phyloP scores from a whole-genome alignment of 1,140 invertebrate species.

The Pseudomyrmex sp. region DNA sequence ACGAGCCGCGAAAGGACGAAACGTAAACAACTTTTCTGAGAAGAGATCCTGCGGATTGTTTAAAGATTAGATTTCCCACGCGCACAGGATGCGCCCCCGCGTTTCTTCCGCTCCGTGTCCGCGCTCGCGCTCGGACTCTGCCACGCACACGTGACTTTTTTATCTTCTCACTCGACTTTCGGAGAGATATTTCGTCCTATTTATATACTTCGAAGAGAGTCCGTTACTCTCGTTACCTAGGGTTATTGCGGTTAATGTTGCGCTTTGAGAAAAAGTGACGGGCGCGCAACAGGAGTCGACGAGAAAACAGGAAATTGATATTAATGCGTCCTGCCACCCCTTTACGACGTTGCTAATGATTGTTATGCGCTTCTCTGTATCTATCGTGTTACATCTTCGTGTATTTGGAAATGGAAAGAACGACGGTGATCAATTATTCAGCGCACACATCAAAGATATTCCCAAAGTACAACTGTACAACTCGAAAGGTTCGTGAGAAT shows the following conservation, averaged over 20 bases:
- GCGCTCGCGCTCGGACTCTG: background rate
- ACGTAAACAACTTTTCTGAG: background rate
- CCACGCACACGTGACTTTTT: constrained; percentile 52
- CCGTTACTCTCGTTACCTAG: constrained; percentile 40
- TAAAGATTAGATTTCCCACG: background rate
- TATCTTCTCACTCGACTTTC: constrained; percentile 45
- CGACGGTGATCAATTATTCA: constrained; percentile 23
- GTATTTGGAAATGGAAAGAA: background rate
- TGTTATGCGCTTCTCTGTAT: constrained; percentile 1
- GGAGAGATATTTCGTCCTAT: constrained; percentile 42
- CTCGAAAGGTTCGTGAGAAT: background rate
- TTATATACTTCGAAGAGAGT: constrained; percentile 50
- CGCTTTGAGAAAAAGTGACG: constrained; percentile 28
- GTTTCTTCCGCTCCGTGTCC: constrained; percentile 2
- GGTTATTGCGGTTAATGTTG: constrained; percentile 41
- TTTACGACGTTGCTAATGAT: constrained; percentile 23
- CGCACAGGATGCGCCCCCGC: background rate
- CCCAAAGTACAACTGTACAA: background rate
- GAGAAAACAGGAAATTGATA: constrained; percentile 61
- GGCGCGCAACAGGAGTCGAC: background rate
- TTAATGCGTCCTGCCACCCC: constrained; percentile 33
- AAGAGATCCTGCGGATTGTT: background rate
- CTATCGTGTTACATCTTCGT: background rate
- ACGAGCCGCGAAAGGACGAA: constrained; percentile 24
- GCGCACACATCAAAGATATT: constrained; percentile 4